Evolutionary conservation across 2,888 invertebrate species (phyloP).

Genomic region (Stenchaetothrips biformis): DNA sequence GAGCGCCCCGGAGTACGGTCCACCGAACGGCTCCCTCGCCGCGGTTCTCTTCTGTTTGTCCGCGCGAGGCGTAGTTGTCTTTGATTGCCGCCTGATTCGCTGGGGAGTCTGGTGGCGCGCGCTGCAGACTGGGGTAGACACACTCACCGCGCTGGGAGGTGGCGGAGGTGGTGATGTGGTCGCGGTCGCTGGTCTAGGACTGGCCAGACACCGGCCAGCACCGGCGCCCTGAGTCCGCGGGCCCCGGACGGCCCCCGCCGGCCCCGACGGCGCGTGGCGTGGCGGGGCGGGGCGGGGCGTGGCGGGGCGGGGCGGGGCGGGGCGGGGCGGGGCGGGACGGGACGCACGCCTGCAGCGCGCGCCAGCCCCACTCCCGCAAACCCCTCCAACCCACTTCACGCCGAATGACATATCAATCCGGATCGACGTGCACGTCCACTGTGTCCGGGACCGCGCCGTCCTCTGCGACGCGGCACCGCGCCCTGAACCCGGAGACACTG

Average conservation of each 20-base stretch:
- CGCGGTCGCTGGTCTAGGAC: not conserved
- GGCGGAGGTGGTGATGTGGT: not conserved
- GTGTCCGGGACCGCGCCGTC: no score
- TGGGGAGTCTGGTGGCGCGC: no score
- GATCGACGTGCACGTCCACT: no score
- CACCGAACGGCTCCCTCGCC: no score
- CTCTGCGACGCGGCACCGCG: no score
- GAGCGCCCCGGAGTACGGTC: no score
- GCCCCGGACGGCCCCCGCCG: not conserved
- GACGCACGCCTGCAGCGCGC: not conserved
- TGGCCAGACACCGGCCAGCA: not conserved
- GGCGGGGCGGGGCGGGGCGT: not conserved
- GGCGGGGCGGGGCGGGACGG: not conserved
- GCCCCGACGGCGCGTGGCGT: not conserved
- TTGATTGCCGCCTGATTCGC: no score
- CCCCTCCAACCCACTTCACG: not conserved
- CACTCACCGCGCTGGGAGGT: not conserved
- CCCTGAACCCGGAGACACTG: no score
- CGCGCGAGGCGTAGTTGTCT: no score
- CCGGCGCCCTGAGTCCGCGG: not conserved
- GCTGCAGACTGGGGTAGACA: no score
- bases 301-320: constrained; percentile 8
- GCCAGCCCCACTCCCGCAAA: not conserved
- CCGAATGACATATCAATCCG: not conserved
- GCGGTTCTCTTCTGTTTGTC: no score